phyloP scores from a whole-genome alignment of 2,888 invertebrate species.

The Bugula neritina region DNA sequence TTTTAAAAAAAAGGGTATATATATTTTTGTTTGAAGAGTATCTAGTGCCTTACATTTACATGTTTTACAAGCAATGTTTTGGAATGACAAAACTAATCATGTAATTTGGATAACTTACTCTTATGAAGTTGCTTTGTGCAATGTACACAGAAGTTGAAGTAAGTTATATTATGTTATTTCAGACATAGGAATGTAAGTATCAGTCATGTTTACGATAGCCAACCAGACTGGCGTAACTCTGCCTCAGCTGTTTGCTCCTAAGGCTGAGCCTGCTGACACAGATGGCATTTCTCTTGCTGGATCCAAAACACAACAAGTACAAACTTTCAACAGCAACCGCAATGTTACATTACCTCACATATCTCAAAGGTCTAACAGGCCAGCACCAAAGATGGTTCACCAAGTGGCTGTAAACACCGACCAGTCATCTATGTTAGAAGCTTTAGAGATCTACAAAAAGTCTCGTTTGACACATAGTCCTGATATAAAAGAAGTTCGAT shows the following conservation, averaged over 20 bases:
- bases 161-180: no score
- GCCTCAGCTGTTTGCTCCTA: background rate
- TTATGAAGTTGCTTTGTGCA: no score
- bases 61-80: no score
- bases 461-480: background rate
- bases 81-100: no score
- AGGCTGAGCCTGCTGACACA: background rate
- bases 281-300: background rate
- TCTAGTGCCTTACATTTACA: no score
- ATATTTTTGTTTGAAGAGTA: no score
- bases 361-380: background rate
- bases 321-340: background rate
- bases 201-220: background rate
- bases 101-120: no score
- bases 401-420: background rate
- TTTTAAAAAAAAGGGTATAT: no score
- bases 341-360: background rate
- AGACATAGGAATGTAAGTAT: no score
- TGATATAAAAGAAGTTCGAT: background rate
- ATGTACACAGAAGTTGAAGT: no score
- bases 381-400: background rate
- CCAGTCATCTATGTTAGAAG: slow-evolving; percentile 4
- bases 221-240: background rate
- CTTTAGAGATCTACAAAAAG: slow-evolving; percentile 24
- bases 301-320: background rate